These are phyloP conservation scores for Drosophila seclusa DNA, from an alignment of 2,888 invertebrate species.

Conservation along the genomic window DNA sequence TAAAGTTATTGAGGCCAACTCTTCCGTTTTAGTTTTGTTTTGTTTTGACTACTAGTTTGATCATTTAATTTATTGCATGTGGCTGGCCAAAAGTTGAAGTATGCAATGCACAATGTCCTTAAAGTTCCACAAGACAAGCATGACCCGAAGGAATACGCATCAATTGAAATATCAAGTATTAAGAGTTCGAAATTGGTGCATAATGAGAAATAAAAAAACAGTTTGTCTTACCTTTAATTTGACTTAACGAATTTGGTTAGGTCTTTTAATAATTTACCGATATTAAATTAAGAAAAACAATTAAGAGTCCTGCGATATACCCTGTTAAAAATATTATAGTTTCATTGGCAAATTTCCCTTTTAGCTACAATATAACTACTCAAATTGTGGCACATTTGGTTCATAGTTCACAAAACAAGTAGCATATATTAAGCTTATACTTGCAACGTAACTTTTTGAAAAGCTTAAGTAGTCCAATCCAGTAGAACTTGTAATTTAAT, in stretches of 20 bases:
- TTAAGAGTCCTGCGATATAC: too few relatives aligned
- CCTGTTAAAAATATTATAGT: too few relatives aligned
- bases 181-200: neutral
- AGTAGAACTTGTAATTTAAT: neutral
- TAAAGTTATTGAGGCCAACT: constrained; percentile 43
- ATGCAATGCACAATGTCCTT: neutral
- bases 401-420: neutral
- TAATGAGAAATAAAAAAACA: neutral
- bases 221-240: too few relatives aligned
- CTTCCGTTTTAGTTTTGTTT: constrained; percentile 23
- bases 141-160: neutral
- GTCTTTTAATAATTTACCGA: neutral
- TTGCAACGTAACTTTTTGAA: neutral
- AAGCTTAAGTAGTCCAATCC: neutral
- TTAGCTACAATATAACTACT: accelerated
- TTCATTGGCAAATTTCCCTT: too few relatives aligned
- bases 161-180: neutral
- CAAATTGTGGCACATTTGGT: neutral
- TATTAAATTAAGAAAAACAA: too few relatives aligned
- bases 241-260: neutral
- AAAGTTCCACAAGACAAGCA: neutral
- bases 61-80: constrained; percentile 37
- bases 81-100: constrained; percentile 8
- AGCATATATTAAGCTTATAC: neutral
- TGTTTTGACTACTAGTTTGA: constrained; percentile 11